These are phyloP conservation scores for Lepisosteus osseus DNA, from an alignment of 2,113 vertebrate genomes.

Conservation along the genomic window DNA sequence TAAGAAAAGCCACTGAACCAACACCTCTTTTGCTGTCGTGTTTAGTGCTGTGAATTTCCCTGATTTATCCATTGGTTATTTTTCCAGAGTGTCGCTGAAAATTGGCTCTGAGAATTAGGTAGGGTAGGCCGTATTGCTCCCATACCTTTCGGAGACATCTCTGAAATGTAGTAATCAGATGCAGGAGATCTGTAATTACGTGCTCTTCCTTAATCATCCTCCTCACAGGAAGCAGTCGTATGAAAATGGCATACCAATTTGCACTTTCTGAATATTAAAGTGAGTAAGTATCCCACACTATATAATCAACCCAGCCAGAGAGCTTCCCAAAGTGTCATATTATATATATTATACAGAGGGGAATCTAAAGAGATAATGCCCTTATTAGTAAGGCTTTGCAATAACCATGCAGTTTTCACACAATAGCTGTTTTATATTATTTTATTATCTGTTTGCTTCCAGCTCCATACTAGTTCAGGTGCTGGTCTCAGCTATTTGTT, in stretches of 20 bases:
- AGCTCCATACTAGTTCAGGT: background rate
- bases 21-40: background rate
- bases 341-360: conserved; percentile 27
- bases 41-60: no score
- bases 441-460: conserved; percentile 1
- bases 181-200: conserved; percentile 11
- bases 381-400: background rate
- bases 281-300: conserved; percentile 10
- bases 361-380: conserved; percentile 25
- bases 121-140: background rate
- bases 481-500: no score
- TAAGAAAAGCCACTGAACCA: background rate
- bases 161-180: conserved; percentile 10
- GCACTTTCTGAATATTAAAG: conserved; percentile 28
- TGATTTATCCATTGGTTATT: background rate
- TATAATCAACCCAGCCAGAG: conserved; percentile 25
- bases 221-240: conserved; percentile 31
- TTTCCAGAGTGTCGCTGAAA: background rate
- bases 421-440: background rate
- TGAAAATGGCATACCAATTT: conserved; percentile 36
- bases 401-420: conserved; percentile 1
- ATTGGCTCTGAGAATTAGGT: conserved; percentile 2
- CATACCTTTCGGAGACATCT: conserved; percentile 5
- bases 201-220: conserved; percentile 32
- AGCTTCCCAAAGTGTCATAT: conserved; percentile 25